Evolutionary conservation across 2,113 vertebrate genomes (phyloP), one percentile per base, ranked within the genome.

Genomic region (Bagarius yarrelli): DNA sequence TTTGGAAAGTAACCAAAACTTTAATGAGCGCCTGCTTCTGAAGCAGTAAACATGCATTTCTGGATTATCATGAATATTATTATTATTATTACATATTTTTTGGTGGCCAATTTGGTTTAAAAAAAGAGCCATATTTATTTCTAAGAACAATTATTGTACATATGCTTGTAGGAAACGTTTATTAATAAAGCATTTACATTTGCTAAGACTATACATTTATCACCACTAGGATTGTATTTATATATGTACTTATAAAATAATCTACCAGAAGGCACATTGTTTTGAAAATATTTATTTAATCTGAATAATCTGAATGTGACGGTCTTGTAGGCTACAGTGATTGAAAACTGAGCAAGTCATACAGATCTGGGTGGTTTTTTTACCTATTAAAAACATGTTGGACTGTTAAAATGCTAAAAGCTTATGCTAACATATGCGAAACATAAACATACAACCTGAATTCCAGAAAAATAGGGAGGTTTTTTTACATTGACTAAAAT

Each of bases 1-100:
- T 91, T 90, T 40, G 79, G 75, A 59, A 76, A 73, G 86, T 87
- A 66, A 86, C 6, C 47, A n/a, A 30, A 15, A 36, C 16, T 23
- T 0, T 44, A 14, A 44, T 44, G 32, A 32, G 34, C 9, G 18
- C 40, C 21, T 21, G 2, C 57, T 36, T 16, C 23, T 56, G 47
- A 60, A 59, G 15, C 40, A 60, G 4, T 60, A 44, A 76, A 60
- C 55, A 23, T 23, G 16, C 25, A 56, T 15, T 21, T 21, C 59
- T 21, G 25, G 50, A 2, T 44, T 59, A 70, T 79, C 64, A 79
- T 57, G 78, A 27, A 11, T 21, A 44, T 12, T 71, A 63, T 21
- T 52, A 32, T 47, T 8, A 3, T 47, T 25, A 27, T 2, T 71
- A 15, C 56, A 5, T 9, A 27, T n/a, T 70, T 8, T 25, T 67